Evolutionary conservation across 2,113 vertebrate species (phyloP).

Genomic region (Penelope pileata): DNA sequence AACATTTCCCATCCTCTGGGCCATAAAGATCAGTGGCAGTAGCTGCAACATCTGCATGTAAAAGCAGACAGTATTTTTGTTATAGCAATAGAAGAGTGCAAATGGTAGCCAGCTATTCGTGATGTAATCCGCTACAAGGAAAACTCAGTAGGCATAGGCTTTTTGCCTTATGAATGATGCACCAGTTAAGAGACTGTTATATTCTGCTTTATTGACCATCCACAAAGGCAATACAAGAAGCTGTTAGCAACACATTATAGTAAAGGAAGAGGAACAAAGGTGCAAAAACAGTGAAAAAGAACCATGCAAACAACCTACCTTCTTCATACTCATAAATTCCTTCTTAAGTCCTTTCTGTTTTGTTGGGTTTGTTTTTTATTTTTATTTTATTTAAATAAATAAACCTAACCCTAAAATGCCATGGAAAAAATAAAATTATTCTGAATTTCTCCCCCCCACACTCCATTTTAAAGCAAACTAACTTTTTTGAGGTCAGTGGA

Average conservation of each 20-base stretch:
- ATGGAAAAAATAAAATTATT: not conserved
- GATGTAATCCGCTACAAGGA: not conserved
- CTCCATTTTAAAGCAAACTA: not conserved
- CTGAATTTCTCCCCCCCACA: not conserved
- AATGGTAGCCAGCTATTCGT: not conserved
- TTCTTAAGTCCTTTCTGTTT: no score
- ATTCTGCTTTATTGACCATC: not conserved
- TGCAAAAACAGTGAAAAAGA: not conserved
- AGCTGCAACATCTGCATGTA: not conserved
- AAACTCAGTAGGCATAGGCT: not conserved
- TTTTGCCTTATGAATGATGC: not conserved
- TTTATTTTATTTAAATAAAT: not conserved
- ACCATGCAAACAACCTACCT: not conserved
- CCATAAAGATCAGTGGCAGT: not conserved
- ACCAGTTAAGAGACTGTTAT: not conserved
- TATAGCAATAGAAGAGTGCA: not conserved
- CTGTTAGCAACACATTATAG: not conserved
- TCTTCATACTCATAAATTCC: not conserved
- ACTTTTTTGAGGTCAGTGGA: not conserved
- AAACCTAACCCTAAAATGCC: not conserved
- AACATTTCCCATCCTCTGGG: not conserved
- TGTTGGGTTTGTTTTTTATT: no score
- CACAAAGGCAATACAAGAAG: not conserved
- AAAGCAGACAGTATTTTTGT: not conserved
- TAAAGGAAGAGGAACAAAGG: not conserved